These are phyloP conservation scores for Tiliacea aurago DNA, from an alignment of 2,888 invertebrate genomes.

Conservation along the genomic window DNA sequence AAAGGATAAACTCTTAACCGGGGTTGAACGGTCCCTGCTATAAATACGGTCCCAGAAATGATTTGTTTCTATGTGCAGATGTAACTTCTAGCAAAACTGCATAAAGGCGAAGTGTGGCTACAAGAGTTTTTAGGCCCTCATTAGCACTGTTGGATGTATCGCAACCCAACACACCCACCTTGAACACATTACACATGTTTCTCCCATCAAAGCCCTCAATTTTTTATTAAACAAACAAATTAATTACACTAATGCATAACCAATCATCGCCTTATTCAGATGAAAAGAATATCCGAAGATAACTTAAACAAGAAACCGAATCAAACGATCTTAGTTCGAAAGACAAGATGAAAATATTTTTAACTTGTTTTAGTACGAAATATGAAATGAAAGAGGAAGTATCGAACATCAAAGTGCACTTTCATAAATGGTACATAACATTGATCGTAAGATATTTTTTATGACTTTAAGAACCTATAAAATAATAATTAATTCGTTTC, in stretches of 20 bases:
- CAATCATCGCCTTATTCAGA: slow-evolving; percentile 20
- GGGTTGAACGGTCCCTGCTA: too few relatives aligned
- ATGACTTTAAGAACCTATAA: slow-evolving; percentile 15
- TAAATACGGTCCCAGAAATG: neutral
- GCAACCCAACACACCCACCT: neutral
- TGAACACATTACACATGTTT: neutral
- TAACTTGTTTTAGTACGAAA: slow-evolving; percentile 32
- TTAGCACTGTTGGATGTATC: too few relatives aligned
- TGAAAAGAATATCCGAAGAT: slow-evolving; percentile 20
- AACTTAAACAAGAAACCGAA: slow-evolving; percentile 26
- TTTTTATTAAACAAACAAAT: slow-evolving; percentile 5
- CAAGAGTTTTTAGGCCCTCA: neutral
- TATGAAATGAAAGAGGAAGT: slow-evolving; percentile 38
- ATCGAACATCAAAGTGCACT: slow-evolving; percentile 52
- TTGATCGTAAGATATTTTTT: slow-evolving; percentile 25
- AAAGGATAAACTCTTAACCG: too few relatives aligned
- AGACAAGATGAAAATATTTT: slow-evolving; percentile 52
- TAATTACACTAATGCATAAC: neutral
- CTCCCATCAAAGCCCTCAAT: slow-evolving; percentile 28
- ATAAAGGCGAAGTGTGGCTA: neutral
- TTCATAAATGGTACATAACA: slow-evolving; percentile 17
- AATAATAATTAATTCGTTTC: slow-evolving; percentile 39
- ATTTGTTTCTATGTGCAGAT: neutral
- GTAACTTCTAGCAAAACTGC: neutral
- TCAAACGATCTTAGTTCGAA: slow-evolving; percentile 11